Evolutionary conservation across 2,888 invertebrate genomes (phyloP), one percentile per base, ranked within the genome.

Genomic region (Calliopum simillimum): DNA sequence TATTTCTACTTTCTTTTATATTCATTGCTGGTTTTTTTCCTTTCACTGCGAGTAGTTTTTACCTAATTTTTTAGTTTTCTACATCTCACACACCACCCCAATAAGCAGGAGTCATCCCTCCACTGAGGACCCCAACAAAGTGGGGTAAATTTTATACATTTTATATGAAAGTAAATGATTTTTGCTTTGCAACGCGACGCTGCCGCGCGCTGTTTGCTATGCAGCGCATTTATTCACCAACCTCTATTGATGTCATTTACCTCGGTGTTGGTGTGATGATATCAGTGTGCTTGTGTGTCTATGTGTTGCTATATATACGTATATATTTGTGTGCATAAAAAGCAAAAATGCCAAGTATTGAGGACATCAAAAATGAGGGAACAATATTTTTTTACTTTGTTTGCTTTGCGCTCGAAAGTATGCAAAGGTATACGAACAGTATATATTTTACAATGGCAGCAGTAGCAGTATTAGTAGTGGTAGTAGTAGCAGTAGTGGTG

Each of bases 241-340:
- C 73, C 73, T 73, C 62, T 69, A 73, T 73, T 59, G 69, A 69
- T 71, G 70, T 71, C 73, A 67, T 73, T 73, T 73, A 73, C 73
- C 73, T 73, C 66, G 69, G 58, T 62, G 41, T 16, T 33, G 6
- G 33, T 51, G 3, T 16, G 14, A 25, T 12, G 46, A n/a, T 41
- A 66, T 21, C 16, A 44, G 21, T 56, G 46, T 44, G 41, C n/a
- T 12, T 66, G 2, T 53, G 55, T 53, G 16, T 55, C 43, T 56
- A 21, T 44, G 16, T 44, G 12, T 58, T 25, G 23, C n/a, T 46
- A 8, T 67, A 5, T 3, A 41, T 16, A 4, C 49, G 47, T 64
- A 19, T 1, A 19, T 62, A 14, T 56, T 41, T 59, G 33, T 51
- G 46, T 64, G 21, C 21, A 58, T 63, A 49, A 58, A 67, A 58